A percentile compares a stretch with the other conserved stretches of the same genome.
Evolutionary conservation across 2,888 invertebrate species (phyloP).

Genomic region (Hemistola chrysoprasaria): DNA sequence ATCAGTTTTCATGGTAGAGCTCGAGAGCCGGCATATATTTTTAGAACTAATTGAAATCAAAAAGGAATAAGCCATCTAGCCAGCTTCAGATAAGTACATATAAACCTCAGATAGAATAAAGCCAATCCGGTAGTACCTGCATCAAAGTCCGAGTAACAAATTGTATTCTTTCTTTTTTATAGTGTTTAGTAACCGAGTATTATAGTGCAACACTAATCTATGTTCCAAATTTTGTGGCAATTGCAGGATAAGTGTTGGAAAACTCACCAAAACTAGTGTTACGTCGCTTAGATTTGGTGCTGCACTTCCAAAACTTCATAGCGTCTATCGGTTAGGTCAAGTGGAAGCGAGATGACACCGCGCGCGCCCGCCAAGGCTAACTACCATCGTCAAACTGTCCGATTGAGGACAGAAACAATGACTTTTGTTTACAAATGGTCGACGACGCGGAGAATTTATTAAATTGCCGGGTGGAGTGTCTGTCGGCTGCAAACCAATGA

Average conservation of each 20-base stretch:
- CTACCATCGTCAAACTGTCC: constrained; percentile 69
- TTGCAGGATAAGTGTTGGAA: neutral
- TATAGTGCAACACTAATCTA: no score
- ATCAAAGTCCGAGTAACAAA: no score
- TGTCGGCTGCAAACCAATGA: constrained; percentile 57
- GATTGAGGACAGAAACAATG: constrained; percentile 72
- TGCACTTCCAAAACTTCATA: constrained; percentile 79
- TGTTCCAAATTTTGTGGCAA: constrained; percentile 1
- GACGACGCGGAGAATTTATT: constrained; percentile 67
- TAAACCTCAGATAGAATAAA: no score
- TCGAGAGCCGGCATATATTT: no score
- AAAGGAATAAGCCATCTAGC: no score
- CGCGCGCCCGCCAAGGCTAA: constrained; percentile 64
- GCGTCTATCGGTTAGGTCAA: constrained; percentile 39
- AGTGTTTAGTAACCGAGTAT: no score
- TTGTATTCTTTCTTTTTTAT: no score
- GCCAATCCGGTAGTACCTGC: no score
- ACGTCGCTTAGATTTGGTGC: constrained; percentile 54
- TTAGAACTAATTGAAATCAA: no score
- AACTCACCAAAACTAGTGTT: constrained; percentile 55
- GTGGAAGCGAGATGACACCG: constrained; percentile 44
- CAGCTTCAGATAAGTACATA: no score
- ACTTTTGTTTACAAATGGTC: constrained; percentile 77
- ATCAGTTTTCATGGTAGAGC: no score
- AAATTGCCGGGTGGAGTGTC: constrained; percentile 64